Evolutionary conservation across 2,113 vertebrate genomes (phyloP), one percentile per base, ranked within the genome.

Genomic region (Pterocles burchelli): DNA sequence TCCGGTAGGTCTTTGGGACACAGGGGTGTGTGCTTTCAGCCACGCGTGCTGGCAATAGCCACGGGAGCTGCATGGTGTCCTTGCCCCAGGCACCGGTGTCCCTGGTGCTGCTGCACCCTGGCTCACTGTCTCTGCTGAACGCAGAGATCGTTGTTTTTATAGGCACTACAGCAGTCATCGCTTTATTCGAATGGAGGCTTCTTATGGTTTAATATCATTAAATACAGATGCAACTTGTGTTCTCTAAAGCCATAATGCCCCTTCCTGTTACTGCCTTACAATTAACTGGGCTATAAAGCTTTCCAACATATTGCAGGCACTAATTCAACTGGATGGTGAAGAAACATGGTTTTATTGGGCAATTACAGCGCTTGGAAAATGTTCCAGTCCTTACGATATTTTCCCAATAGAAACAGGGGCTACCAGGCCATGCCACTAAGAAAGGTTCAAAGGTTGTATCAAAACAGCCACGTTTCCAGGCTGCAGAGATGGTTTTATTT

Each of bases 241-340:
- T 96, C 68, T 93, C 88, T 83, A 51, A 91, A 91, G 91, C 88
- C 68, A 77, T 93, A 94, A 96, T 95, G 72, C 88, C 90, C 88
- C 93, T 94, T 96, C 82, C 85, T 85, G 81, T 94, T 97, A 96
- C 93, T 95, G 95, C 94, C 63, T 96, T 55, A 80, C 94, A 95
- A 96, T 97, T 95, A 96, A 96, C 95, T 86, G 82, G 91, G 91
- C 88, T 90, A 91, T 96, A 97, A 97, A 97, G 85, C 94, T 96
- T 95, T 97, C 95, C 95, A 88, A 67, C 95, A 77, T 95, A 96
- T 96, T 96, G 95, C 90, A 93, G 94, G 55, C 90, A 97, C 92
- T 95, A 97, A 96, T 95, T 97, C 96, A 96, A 90, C 55, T 63
- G 90, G 67, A 90, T 95, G 75, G 94, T 83, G 88, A 93, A 94